Conservation (phyloP, 2,888 invertebrate genomes). For the Drosophila borborema region DNA sequence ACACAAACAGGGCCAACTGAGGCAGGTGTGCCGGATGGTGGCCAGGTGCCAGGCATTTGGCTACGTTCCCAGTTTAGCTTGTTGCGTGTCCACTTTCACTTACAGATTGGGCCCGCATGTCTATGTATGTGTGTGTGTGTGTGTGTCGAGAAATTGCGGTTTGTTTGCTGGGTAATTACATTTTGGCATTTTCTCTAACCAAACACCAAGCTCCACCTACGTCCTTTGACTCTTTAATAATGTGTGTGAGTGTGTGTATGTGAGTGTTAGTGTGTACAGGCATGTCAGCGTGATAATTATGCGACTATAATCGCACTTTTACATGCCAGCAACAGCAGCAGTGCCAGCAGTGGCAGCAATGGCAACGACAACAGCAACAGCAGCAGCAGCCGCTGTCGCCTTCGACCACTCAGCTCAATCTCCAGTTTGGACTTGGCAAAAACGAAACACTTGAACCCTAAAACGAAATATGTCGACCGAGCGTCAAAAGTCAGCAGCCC, state of each 20-base stretch:
- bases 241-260: conserved; percentile 19
- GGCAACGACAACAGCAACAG: conserved; percentile 43
- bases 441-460: conserved; percentile 70
- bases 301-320: conserved; percentile 81
- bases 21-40: conserved; percentile 40
- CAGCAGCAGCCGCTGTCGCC: conserved; percentile 13
- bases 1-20: conserved; percentile 42
- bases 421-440: conserved; percentile 20
- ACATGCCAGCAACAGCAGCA: conserved; percentile 66
- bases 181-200: conserved; percentile 72
- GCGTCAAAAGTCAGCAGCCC: conserved; percentile 75
- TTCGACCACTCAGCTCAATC: conserved; percentile 4
- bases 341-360: background rate
- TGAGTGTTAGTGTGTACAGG: conserved; percentile 52
- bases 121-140: conserved; percentile 57
- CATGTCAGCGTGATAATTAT: conserved; percentile 81
- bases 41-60: conserved; percentile 60
- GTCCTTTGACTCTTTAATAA: background rate
- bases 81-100: conserved; percentile 82
- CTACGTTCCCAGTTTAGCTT: conserved; percentile 65
- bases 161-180: conserved; percentile 81
- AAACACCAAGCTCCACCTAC: conserved; percentile 3
- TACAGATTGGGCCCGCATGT: conserved; percentile 41
- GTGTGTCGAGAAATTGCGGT: conserved; percentile 78
- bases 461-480: conserved; percentile 74